Evolutionary conservation across 2,888 invertebrate genomes (phyloP).

Genomic region (Tineola bisselliella): DNA sequence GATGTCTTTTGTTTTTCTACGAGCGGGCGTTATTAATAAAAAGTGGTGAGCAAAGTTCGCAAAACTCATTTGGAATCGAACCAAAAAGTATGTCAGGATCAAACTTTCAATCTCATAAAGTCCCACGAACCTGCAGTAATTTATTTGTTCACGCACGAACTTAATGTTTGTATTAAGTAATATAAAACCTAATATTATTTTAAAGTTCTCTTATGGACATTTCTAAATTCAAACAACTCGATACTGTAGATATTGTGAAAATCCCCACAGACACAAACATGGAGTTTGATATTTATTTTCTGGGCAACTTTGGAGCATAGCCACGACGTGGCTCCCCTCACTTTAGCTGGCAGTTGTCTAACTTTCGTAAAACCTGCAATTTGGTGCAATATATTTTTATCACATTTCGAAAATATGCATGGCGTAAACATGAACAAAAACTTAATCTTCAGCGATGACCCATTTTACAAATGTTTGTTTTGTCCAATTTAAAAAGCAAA

Average conservation of each 20-base stretch:
- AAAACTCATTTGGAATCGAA: slow-evolving; percentile 8
- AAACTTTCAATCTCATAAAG: not conserved
- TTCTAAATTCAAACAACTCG: not conserved
- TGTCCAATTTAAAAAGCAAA: not conserved
- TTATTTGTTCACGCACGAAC: not conserved
- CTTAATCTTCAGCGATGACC: not conserved
- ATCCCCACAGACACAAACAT: slow-evolving; percentile 6
- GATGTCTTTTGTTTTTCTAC: not conserved
- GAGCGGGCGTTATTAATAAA: not conserved
- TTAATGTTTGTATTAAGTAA: not conserved
- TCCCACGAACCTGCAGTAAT: not conserved
- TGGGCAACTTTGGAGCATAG: slow-evolving; percentile 1
- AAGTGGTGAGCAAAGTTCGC: not conserved
- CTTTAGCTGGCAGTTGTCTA: slow-evolving; percentile 12
- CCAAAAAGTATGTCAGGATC: not conserved
- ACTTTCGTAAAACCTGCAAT: slow-evolving; percentile 13
- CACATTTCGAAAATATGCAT: not conserved
- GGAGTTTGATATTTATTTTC: slow-evolving; percentile 11
- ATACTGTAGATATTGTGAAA: slow-evolving; percentile 4
- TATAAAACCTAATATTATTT: not conserved
- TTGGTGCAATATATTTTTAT: not conserved
- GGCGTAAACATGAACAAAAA: no score
- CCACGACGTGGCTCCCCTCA: not conserved
- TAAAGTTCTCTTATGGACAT: not conserved
- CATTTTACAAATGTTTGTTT: no score